Evolutionary conservation across 2,797 vertebrate genomes (phyloP), one percentile per base, ranked within the genome.

Genomic region (Cynodonichthys magdalenae): DNA sequence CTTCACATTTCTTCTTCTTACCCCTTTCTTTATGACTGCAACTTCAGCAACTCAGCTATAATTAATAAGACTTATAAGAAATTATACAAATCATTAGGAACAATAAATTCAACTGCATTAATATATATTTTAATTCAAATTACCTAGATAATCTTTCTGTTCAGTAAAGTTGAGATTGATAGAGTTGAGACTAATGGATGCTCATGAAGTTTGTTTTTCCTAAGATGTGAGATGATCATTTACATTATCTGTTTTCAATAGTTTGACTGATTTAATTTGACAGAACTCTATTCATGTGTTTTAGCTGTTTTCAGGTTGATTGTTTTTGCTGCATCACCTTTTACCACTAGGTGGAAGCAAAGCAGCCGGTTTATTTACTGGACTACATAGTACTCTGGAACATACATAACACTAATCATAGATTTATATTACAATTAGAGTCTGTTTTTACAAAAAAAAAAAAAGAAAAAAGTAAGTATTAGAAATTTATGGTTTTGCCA

Each of bases 321-420:
- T 15, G 6, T 7, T 2, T 0, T n/a, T 83, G 81, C 44, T 49
- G 61, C 12, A 83, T 86, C 55, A 47, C 45, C 11, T 71, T 6
- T 47, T 0, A 49, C 85, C 88, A 85, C 81, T 54, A 83, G 87
- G 34, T 87, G 83, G 84, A 5, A 67, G 76, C 79, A 88, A 63
- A 81, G 15, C 59, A 58, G 50, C 11, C 15, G 9, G 1, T 53
- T 19, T 49, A 4, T 14, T 44, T 44, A 44, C 36, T 3, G 11
- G 36, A 39, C 36, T 14, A 11, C 12, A 39, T 3, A 24, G 24
- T 24, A 24, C 24, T 24, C 36, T 12, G 11, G 1, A 3, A 39
- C 24, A 24, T 24, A 39, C 24, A 24, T 24, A 39, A 14, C 36
- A 39, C 2, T 39, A 39, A 39, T 39, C 11, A 39, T 12, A 39